Evolutionary conservation across 1,140 invertebrate genomes (phyloP), one percentile per base, ranked within the genome.

Genomic region (Fopius arisanus): DNA sequence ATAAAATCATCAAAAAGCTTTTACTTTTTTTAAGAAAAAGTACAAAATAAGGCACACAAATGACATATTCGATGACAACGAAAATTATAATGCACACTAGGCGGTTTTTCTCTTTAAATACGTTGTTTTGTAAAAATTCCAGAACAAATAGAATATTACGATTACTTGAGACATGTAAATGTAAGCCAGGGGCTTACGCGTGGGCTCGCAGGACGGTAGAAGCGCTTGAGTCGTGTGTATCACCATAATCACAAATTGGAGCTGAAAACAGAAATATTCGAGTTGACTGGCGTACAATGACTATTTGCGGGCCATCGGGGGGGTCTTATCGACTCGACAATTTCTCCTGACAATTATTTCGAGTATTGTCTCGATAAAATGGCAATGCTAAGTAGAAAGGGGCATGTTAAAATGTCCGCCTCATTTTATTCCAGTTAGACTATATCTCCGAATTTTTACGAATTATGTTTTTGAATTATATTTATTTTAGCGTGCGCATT

Each of bases 61-160:
- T 28, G 10, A 62, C 26, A 62, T 62, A 48, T 48, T 48, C 14
- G 43, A 48, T 48, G 43, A 48, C 43, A 48, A 48, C 10, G 33
- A 28, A 28, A 62, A 62, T 28, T 14, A 41, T 63, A 43, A 68
- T 67, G 31, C 66, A 69, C 33, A 31, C 77, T 72, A 83, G 33
- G 79, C 70, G 28, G 54, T 71, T 77, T 87, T 86, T 78, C 83
- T 84, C 29, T 73, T 81, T 16, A 67, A 76, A 77, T 93, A 92
- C 9, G 88, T 83, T 63, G 88, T 90, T 63, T 83, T 87, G 78
- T 92, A 94, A 83, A 93, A 94, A 67, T 92, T 88, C 74, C 90
- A 91, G 80, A 94, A 94, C 84, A 94, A 90, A 80, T 92, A 92
- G 76, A 92, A 93, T 67, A 94, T 90, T 62, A 92, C 80, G 43